phyloP scores from a whole-genome alignment of 2,797 vertebrate genomes.

The Chelon labrosus region DNA sequence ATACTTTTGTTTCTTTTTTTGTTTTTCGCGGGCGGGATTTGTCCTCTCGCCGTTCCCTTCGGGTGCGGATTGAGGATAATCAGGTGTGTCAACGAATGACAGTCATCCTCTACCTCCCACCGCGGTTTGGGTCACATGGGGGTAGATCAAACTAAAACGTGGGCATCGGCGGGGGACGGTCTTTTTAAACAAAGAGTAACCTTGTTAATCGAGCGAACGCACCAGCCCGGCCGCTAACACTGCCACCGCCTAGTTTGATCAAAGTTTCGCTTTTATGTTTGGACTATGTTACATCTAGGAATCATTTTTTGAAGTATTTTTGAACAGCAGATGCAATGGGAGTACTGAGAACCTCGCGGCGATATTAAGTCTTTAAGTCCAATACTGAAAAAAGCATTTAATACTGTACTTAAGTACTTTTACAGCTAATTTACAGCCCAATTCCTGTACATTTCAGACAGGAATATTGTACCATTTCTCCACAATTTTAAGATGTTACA shows the following conservation, averaged over 20 bases:
- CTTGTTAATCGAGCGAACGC: slow-evolving; percentile 50
- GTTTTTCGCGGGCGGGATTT: slow-evolving; percentile 16
- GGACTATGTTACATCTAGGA: slow-evolving; percentile 33
- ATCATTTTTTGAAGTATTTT: slow-evolving; percentile 23
- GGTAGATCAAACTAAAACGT: slow-evolving; percentile 61
- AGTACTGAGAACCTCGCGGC: background rate
- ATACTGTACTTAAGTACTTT: background rate
- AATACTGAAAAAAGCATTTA: background rate
- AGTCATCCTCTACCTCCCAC: slow-evolving; percentile 60
- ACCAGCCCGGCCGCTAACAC: slow-evolving; percentile 19
- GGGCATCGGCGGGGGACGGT: slow-evolving; percentile 35
- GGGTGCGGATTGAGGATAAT: slow-evolving; percentile 60
- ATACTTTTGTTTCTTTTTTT: slow-evolving; percentile 14
- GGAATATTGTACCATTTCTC: background rate
- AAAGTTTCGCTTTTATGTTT: slow-evolving; percentile 59
- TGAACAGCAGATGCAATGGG: background rate
- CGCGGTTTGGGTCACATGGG: slow-evolving; percentile 53
- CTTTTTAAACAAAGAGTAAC: slow-evolving; percentile 58
- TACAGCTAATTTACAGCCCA: background rate
- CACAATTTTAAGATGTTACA: background rate
- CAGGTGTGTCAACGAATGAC: slow-evolving; percentile 70
- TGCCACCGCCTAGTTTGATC: slow-evolving; percentile 55
- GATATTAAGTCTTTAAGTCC: background rate
- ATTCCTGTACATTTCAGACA: background rate
- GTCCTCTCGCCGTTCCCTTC: slow-evolving; percentile 42